A percentile compares a stretch with the other conserved stretches of the same genome.
Evolutionary conservation across 2,113 vertebrate genomes (phyloP).

Genomic region (Pelobates fuscus): DNA sequence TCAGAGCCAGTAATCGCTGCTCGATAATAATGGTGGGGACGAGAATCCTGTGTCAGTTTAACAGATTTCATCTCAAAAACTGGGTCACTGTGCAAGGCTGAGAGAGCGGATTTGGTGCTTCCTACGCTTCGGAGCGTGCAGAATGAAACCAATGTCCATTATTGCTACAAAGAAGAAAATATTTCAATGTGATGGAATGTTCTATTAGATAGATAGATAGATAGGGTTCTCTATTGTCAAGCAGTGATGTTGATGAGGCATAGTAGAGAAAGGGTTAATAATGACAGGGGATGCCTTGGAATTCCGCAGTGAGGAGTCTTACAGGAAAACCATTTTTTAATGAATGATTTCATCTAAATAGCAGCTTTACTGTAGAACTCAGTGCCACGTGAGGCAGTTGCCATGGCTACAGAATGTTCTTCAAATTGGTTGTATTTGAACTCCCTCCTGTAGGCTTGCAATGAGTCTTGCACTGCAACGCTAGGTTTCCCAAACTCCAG

Average conservation of each 20-base stretch:
- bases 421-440: slow-evolving; percentile 57
- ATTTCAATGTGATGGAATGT: no score
- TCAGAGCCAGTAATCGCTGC: no score
- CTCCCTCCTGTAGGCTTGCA: slow-evolving; percentile 30
- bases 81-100: not conserved
- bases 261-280: slow-evolving; percentile 26
- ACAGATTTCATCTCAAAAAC: not conserved
- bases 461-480: slow-evolving; percentile 15
- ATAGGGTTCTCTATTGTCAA: no score
- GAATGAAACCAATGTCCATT: no score
- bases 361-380: slow-evolving; percentile 61
- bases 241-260: no score
- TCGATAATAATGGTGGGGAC: not conserved
- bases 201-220: no score
- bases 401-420: slow-evolving; percentile 71
- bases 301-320: slow-evolving; percentile 41
- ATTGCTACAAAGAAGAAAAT: no score
- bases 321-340: slow-evolving; percentile 50
- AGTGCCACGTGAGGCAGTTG: slow-evolving; percentile 68
- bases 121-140: no score
- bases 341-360: slow-evolving; percentile 60
- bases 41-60: not conserved
- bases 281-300: slow-evolving; percentile 35
- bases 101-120: not conserved
- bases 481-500: slow-evolving; percentile 15